Base-by-base conservation (phyloP, 2,797 vertebrate species). In the Anabas testudineus region DNA sequence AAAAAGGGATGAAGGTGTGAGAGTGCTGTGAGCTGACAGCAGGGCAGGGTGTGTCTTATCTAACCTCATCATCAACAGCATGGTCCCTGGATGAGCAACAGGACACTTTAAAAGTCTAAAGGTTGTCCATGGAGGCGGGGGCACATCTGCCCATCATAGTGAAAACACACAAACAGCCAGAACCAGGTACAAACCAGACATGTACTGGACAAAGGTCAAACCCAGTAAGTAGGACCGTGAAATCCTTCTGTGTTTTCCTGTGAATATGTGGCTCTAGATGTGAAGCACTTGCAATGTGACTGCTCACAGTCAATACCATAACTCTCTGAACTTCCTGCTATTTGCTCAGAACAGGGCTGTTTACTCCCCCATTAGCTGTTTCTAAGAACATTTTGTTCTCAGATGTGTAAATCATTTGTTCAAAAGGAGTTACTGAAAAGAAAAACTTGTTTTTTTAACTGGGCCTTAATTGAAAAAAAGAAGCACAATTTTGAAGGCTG, bases 1-100 rank as follows among this genome's bases (percentile, higher is more conserved):
- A 78, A 68, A 77, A 56, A 64, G 7, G 37, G 65, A 55, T 5
- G 19, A 53, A 67, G 30, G 56, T 65, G 62, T 56, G 61, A 62
- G 55, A 53, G 58, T 10, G 49, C 43, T 62, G 10, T 37, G 58
- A 70, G 71, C 64, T 32, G 53, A 69, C 62, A 61, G 63, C 72
- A 63, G 56, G 62, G 72, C 57, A 37, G 58, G 59, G 32, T 14
- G 36, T 57, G 65, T 39, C 46, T 43, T 24, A 18, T 58, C 71
- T 65, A 45, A 78, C 67, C 56, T 55, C 24, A 67, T 72, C 42
- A 45, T 53, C 34, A 51, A 48, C 45, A 41, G 61, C 37, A 32
- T 12, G 65, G 28, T 52, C 49, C 55, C 64, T 21, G 7, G 37
- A 9, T 26, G 74, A 63, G 54, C 59, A 42, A 7, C 10, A 53